A percentile compares a stretch with the other conserved stretches of the same genome.
Conservation (phyloP, 2,113 vertebrate genomes). For the Ctenomys sociabilis region DNA sequence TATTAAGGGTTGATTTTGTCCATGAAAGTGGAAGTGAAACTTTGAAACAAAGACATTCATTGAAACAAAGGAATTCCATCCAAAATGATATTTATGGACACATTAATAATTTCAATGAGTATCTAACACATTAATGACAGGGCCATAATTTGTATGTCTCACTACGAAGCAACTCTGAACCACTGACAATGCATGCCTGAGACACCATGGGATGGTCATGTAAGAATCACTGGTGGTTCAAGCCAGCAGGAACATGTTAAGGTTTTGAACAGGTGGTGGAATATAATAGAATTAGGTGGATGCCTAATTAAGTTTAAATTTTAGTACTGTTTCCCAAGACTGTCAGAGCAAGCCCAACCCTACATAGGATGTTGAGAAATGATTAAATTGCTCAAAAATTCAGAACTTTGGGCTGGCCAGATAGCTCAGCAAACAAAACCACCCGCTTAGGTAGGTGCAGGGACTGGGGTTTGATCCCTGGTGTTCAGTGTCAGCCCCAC, state of each 20-base stretch:
- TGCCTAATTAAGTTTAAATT: background rate
- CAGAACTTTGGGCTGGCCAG: background rate
- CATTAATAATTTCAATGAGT: background rate
- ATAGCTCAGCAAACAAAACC: too few species aligned
- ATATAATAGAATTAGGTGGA: background rate
- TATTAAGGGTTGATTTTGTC: background rate
- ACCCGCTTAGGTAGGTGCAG: too few species aligned
- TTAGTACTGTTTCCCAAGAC: background rate
- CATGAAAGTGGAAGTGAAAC: background rate
- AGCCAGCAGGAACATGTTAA: background rate
- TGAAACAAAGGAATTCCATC: constrained; percentile 7
- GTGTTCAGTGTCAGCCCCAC: too few species aligned
- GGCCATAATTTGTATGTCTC: background rate
- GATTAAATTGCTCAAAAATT: background rate
- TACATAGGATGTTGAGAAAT: background rate
- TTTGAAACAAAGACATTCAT: background rate
- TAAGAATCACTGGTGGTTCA: background rate
- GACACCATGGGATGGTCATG: background rate
- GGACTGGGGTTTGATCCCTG: too few species aligned
- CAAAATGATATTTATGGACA: background rate
- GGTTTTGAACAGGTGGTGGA: background rate
- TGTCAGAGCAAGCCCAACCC: background rate
- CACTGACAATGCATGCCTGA: background rate
- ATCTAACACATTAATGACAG: background rate
- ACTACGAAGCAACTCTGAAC: background rate